Conservation (phyloP, 2,888 invertebrate species). For the Caenorhabditis macrosperma region DNA sequence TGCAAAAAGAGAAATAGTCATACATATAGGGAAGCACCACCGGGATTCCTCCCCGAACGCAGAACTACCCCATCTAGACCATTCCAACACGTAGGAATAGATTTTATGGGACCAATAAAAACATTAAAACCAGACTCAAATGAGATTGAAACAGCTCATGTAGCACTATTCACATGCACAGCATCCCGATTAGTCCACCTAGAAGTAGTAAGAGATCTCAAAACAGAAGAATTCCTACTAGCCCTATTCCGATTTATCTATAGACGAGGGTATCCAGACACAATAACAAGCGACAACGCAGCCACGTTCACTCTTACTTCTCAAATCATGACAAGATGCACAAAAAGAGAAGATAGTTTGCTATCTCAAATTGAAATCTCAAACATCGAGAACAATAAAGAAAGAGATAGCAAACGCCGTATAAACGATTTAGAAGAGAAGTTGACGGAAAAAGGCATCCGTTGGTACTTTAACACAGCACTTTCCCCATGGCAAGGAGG, state of each 20-base stretch:
- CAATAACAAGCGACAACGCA: slow-evolving; percentile 27
- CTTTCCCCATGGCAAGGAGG: slow-evolving; percentile 17
- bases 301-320: slow-evolving; percentile 13
- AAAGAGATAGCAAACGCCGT: neutral
- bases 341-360: neutral
- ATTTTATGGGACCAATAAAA: neutral
- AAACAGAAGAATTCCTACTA: slow-evolving; percentile 23
- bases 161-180: slow-evolving; percentile 31
- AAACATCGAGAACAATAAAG: neutral
- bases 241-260: slow-evolving; percentile 18
- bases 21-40: neutral
- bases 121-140: neutral
- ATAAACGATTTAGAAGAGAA: neutral
- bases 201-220: slow-evolving; percentile 1
- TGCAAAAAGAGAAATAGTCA: neutral
- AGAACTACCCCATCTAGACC: neutral
- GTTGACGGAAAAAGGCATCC: neutral
- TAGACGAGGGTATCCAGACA: slow-evolving; percentile 25
- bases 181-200: slow-evolving; percentile 21
- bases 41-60: neutral
- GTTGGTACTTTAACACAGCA: slow-evolving; percentile 21
- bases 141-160: neutral
- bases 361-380: neutral
- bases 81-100: neutral
- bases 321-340: slow-evolving; percentile 1